These are phyloP conservation scores for Anabas testudineus DNA, from an alignment of 2,797 vertebrate species.

Conservation along the genomic window DNA sequence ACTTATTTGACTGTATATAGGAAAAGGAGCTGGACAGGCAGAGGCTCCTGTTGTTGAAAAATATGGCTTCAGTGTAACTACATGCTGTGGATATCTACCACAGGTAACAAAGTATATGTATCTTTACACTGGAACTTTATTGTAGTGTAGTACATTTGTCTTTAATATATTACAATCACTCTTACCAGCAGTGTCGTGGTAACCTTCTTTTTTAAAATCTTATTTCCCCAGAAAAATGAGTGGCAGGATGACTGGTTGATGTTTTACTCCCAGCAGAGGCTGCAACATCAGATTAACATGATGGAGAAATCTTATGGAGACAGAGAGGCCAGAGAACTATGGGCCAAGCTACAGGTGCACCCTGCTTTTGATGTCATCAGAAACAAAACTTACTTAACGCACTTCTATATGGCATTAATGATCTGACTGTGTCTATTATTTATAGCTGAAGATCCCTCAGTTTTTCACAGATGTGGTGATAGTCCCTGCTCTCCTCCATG, in stretches of 20 bases:
- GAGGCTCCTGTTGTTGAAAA: slow-evolving; percentile 81
- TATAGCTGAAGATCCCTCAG: slow-evolving; percentile 90
- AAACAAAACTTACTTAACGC: slow-evolving; percentile 4
- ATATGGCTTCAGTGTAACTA: slow-evolving; percentile 90
- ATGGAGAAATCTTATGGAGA: slow-evolving; percentile 92
- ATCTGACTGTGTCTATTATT: slow-evolving; percentile 38
- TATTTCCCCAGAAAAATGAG: slow-evolving; percentile 87
- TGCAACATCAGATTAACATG: slow-evolving; percentile 90
- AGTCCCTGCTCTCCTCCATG: slow-evolving; percentile 91
- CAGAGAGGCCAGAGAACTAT: slow-evolving; percentile 90
- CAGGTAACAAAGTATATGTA: slow-evolving; percentile 84
- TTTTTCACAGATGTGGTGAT: slow-evolving; percentile 85
- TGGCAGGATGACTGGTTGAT: slow-evolving; percentile 94
- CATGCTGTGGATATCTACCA: slow-evolving; percentile 93
- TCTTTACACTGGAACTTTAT: neutral
- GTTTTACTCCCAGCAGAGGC: slow-evolving; percentile 89
- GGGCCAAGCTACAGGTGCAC: slow-evolving; percentile 92
- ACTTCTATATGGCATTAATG: neutral
- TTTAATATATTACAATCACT: neutral
- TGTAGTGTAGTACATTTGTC: neutral
- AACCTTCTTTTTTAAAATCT: too few species aligned
- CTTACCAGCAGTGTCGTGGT: too few species aligned
- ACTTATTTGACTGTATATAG: slow-evolving; percentile 71
- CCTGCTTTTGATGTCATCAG: neutral
- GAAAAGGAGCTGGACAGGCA: slow-evolving; percentile 79